phyloP scores from a whole-genome alignment of 2,113 vertebrate genomes.

The Engystomops pustulosus region DNA sequence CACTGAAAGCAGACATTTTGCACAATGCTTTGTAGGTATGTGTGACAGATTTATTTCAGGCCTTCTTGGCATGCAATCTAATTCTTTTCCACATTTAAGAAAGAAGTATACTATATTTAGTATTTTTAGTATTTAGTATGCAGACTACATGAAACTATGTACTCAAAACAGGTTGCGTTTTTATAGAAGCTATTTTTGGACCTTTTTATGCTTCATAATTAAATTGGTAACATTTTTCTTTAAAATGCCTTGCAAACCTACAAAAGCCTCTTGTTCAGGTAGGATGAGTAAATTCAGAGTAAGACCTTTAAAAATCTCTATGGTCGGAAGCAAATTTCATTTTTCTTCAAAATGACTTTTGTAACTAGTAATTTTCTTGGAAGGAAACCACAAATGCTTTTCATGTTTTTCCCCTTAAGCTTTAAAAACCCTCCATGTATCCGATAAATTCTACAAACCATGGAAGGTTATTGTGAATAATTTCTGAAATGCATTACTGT shows the following conservation, averaged over 20 bases:
- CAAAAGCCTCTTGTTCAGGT: constrained; percentile 45
- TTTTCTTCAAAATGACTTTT: constrained; percentile 37
- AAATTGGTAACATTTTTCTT: neutral
- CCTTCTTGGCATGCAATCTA: constrained; percentile 10
- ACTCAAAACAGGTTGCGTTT: neutral
- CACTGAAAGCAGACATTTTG: neutral
- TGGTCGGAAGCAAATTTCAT: constrained; percentile 51
- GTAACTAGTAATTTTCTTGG: constrained; percentile 54
- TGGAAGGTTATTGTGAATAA: constrained; percentile 33
- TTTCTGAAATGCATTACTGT: constrained; percentile 37
- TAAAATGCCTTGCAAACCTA: constrained; percentile 28
- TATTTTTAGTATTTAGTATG: neutral
- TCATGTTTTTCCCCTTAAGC: constrained; percentile 48
- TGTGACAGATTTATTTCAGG: constrained; percentile 33
- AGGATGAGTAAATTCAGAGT: neutral
- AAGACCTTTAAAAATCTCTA: constrained; percentile 42
- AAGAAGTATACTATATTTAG: constrained; percentile 32
- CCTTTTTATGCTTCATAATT: neutral
- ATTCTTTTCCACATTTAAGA: constrained; percentile 31
- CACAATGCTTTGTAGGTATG: constrained; percentile 20
- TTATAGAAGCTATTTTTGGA: constrained; percentile 50
- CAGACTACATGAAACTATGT: constrained; percentile 1
- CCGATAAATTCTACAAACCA: constrained; percentile 3
- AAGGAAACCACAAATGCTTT: constrained; percentile 57
- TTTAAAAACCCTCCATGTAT: constrained; percentile 34